Percentiles rank a stretch among this genome's conserved stretches.
Conservation (phyloP, 2,797 vertebrate genomes). For the Anas acuta region DNA sequence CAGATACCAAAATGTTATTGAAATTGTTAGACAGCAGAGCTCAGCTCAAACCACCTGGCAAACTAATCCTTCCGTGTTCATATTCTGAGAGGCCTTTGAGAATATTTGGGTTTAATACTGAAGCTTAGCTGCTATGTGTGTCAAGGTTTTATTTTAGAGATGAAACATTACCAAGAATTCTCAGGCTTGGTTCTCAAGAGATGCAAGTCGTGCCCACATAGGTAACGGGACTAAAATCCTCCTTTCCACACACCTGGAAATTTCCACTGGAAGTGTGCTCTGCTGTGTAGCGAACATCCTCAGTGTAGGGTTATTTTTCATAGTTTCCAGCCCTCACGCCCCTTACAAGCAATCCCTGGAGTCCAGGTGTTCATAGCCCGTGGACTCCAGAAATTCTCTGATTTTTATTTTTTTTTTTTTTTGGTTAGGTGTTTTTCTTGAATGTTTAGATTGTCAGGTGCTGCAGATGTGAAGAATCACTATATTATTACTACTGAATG, state of each 20-base stretch:
- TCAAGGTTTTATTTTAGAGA: neutral
- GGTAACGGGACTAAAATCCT: neutral
- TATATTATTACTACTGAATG: neutral
- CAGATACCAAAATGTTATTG: neutral
- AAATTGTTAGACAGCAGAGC: neutral
- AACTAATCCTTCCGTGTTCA: neutral
- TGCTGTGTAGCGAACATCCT: neutral
- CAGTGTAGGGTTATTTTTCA: neutral
- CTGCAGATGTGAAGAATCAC: neutral
- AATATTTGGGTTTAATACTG: neutral
- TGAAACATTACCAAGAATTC: neutral
- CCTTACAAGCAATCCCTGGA: neutral
- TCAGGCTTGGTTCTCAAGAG: neutral
- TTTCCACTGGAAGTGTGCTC: neutral
- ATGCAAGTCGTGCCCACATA: neutral
- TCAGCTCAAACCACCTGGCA: neutral
- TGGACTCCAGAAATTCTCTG: neutral
- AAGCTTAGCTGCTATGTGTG: neutral
- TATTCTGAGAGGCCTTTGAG: neutral
- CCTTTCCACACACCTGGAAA: neutral
- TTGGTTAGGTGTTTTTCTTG: neutral
- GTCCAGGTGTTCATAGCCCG: too few species aligned
- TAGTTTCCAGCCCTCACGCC: neutral
- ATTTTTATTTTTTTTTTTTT: neutral
- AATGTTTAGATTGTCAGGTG: neutral